These are phyloP conservation scores for Megalops atlanticus DNA, from an alignment of 2,113 vertebrate genomes.

Conservation along the genomic window DNA sequence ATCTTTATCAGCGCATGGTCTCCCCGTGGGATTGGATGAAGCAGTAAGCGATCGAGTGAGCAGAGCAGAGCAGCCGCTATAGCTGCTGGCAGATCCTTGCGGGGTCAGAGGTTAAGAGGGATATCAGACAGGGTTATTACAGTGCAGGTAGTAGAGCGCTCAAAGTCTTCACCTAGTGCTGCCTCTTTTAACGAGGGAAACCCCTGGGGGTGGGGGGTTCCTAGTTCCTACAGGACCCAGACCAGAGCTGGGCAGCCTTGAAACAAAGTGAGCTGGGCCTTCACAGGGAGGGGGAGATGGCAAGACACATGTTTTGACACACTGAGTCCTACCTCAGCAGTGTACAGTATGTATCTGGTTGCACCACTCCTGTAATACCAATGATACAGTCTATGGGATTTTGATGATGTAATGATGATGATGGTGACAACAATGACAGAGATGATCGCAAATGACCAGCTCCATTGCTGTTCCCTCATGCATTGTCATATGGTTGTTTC, in stretches of 20 bases:
- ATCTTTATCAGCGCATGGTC: neutral
- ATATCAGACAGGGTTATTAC: conserved; percentile 5
- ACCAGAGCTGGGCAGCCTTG: conserved; percentile 10
- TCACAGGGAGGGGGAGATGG: neutral
- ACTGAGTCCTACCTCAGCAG: conserved; percentile 24
- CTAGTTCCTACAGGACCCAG: conserved; percentile 13
- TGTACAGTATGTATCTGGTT: neutral
- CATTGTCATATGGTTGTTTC: conserved; percentile 44
- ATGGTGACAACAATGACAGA: conserved; percentile 47
- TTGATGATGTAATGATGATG: conserved; percentile 34
- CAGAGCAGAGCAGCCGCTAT: neutral
- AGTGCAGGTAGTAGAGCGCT: neutral
- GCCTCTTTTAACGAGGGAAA: neutral
- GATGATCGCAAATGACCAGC: conserved; percentile 41
- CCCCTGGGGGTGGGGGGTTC: neutral
- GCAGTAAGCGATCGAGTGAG: too few species aligned
- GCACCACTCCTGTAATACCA: conserved; percentile 1
- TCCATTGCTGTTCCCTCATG: conserved; percentile 18
- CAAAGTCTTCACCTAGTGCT: neutral
- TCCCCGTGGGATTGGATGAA: neutral
- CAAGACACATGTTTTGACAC: neutral
- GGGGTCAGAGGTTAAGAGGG: conserved; percentile 10
- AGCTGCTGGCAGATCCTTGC: neutral
- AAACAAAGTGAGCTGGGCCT: conserved; percentile 5
- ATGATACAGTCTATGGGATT: conserved; percentile 37